Conservation (phyloP, 92 coral and sea anemone genomes). For the Palythoa grandiflora region DNA sequence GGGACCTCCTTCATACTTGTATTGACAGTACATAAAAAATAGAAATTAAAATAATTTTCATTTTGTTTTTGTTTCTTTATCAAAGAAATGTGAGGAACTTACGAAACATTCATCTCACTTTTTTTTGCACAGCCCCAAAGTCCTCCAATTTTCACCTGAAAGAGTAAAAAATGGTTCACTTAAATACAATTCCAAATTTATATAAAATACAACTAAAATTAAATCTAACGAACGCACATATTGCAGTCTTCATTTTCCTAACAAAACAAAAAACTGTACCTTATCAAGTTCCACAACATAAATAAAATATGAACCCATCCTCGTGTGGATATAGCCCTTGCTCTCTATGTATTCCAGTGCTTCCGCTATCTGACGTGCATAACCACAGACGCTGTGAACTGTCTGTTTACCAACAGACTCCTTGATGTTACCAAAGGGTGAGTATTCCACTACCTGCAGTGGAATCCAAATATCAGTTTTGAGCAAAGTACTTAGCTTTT, state of each 20-base stretch:
- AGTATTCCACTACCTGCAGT: conserved; percentile 60
- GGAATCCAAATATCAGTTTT: background rate
- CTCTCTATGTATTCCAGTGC: conserved; percentile 62
- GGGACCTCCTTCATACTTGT: too few species aligned
- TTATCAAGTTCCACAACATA: conserved; percentile 63
- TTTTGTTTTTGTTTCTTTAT: background rate
- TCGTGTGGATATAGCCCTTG: conserved; percentile 52
- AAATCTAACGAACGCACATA: background rate
- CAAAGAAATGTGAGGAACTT: background rate
- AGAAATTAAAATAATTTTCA: too few species aligned
- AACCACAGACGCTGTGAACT: conserved; percentile 41
- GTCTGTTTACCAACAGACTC: conserved; percentile 57
- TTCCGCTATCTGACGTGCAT: conserved; percentile 49
- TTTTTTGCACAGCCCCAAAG: conserved; percentile 54
- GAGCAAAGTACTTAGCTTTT: too few species aligned
- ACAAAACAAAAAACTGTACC: conserved; percentile 21
- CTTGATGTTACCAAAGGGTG: conserved; percentile 57
- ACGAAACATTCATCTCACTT: background rate
- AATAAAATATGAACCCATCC: conserved; percentile 29
- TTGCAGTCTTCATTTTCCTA: too few species aligned
- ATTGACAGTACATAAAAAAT: too few species aligned
- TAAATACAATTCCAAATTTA: too few species aligned
- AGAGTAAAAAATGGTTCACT: background rate
- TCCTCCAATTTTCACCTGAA: too few species aligned
- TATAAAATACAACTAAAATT: too few species aligned